A percentile compares a stretch with the other conserved stretches of the same genome.
Conservation (phyloP, 2,797 vertebrate species). For the Amblyopsis hoosieri region DNA sequence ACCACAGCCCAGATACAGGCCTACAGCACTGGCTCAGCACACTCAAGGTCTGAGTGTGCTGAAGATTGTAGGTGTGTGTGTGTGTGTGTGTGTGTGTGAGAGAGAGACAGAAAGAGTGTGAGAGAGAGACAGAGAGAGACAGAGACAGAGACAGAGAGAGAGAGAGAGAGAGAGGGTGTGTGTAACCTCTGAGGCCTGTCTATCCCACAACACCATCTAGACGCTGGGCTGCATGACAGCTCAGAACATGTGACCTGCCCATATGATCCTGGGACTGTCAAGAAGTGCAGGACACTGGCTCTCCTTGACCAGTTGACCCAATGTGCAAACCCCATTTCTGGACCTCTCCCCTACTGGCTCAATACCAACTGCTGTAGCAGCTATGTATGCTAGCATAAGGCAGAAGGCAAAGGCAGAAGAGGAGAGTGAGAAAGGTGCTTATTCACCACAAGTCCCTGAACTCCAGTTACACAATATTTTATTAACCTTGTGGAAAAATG, state of each 20-base stretch:
- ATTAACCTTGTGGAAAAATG: no score
- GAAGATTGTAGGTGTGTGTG: conserved; percentile 38
- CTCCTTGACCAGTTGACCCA: conserved; percentile 2
- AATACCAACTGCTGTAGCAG: conserved; percentile 36
- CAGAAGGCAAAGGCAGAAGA: not conserved
- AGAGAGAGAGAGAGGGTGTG: conserved; percentile 20
- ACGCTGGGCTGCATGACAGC: conserved; percentile 64
- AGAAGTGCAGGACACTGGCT: not conserved
- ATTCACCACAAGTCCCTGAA: no score
- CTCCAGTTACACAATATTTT: no score
- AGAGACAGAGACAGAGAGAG: not conserved
- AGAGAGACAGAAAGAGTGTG: conserved; percentile 33
- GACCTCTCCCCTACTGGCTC: conserved; percentile 33
- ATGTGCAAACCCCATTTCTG: not conserved
- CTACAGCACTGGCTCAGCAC: conserved; percentile 47
- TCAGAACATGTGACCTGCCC: conserved; percentile 66
- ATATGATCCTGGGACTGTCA: conserved; percentile 48
- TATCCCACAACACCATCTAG: conserved; percentile 71
- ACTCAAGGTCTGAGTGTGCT: conserved; percentile 47
- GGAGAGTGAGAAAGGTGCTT: conserved; percentile 6
- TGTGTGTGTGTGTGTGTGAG: conserved; percentile 21
- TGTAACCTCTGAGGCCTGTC: conserved; percentile 53
- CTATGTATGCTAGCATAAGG: not conserved
- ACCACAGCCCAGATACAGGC: conserved; percentile 63
- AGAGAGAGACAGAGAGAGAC: conserved; percentile 10